phyloP scores from a whole-genome alignment of 2,113 vertebrate species.

The Callospermophilus lateralis region DNA sequence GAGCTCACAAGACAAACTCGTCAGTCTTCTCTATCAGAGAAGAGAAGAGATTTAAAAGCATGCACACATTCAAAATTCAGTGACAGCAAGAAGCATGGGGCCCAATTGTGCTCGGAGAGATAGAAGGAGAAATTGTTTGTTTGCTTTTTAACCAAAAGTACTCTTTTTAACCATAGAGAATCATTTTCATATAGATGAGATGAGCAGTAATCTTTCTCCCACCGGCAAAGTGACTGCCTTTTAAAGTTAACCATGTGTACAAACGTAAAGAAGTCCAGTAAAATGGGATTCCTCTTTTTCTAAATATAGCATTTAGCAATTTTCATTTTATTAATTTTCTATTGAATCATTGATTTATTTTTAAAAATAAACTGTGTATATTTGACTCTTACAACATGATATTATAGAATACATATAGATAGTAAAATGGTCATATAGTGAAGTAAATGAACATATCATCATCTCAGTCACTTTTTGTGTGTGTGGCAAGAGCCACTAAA shows the following conservation, averaged over 20 bases:
- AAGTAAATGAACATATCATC: background rate
- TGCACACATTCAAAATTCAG: background rate
- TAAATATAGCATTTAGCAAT: background rate
- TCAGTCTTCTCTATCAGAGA: background rate
- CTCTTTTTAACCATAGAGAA: background rate
- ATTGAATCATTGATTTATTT: background rate
- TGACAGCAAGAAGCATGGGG: background rate
- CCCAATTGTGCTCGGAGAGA: background rate
- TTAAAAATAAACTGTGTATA: background rate
- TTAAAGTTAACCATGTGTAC: background rate
- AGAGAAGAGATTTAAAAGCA: background rate
- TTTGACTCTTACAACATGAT: background rate
- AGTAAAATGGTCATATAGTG: background rate
- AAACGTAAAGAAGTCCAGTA: conserved; percentile 6
- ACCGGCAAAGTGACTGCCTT: background rate
- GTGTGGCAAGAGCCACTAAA: background rate
- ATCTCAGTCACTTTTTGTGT: background rate
- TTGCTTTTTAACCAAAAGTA: background rate
- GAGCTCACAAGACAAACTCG: background rate
- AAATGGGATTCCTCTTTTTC: background rate
- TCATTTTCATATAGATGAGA: background rate
- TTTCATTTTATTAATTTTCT: background rate
- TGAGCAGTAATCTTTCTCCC: background rate
- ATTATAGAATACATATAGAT: background rate
- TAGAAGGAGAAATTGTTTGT: rapidly evolving